Percentiles rank a stretch among this genome's conserved stretches.
Evolutionary conservation across 2,888 invertebrate species (phyloP).

Genomic region (Latrodectus hesperus): DNA sequence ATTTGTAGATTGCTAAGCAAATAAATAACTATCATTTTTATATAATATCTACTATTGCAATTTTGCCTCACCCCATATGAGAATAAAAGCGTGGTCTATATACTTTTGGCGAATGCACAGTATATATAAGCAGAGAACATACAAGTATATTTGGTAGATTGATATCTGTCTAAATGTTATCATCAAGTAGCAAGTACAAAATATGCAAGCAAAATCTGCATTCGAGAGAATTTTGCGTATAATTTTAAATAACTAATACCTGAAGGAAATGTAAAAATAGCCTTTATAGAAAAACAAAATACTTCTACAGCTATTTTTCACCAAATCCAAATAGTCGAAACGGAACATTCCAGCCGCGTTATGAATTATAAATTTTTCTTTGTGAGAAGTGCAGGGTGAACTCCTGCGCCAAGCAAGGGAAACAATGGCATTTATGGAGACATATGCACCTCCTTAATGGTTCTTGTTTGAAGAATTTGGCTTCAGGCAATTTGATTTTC

Average conservation of each 20-base stretch:
- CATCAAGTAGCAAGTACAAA: too few species aligned
- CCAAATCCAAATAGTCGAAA: background rate
- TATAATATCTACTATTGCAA: too few species aligned
- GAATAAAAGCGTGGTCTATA: too few species aligned
- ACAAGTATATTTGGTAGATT: too few species aligned
- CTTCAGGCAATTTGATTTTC: background rate
- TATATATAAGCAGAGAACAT: too few species aligned
- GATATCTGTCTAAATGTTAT: too few species aligned
- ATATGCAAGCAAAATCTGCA: too few species aligned
- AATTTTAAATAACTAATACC: background rate
- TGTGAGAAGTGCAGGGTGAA: background rate
- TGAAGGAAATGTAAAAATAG: background rate
- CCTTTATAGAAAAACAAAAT: background rate
- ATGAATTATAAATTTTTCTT: background rate
- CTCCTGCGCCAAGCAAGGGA: background rate
- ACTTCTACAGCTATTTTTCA: background rate
- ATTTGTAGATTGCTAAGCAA: too few species aligned
- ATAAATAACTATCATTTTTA: too few species aligned
- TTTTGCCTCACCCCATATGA: too few species aligned
- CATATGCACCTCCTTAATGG: background rate
- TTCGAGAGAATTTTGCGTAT: background rate
- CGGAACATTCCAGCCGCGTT: background rate
- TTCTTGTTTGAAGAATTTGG: background rate
- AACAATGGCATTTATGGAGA: constrained; percentile 1
- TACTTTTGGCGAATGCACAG: too few species aligned